Evolutionary conservation across 2,888 invertebrate genomes (phyloP).

Genomic region (Volucella inanis): DNA sequence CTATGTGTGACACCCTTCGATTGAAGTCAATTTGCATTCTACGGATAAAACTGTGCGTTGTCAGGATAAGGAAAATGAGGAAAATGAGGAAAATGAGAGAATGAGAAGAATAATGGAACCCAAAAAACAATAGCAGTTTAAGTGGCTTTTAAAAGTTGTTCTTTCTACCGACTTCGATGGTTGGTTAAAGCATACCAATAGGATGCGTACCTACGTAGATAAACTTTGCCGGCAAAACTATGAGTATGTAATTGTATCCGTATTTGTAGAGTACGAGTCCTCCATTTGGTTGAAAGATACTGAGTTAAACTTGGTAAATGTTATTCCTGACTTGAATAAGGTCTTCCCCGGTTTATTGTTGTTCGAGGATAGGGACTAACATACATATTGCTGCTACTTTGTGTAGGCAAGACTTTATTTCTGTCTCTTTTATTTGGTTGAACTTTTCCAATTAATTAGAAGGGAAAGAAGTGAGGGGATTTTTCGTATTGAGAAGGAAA

Average conservation of each 20-base stretch:
- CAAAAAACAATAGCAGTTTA: slow-evolving; percentile 21
- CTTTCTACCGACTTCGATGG: not conserved
- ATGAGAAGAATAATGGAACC: not conserved
- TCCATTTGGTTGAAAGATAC: too few relatives aligned
- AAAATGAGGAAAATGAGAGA: not conserved
- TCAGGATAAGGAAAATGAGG: not conserved
- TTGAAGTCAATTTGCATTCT: slow-evolving; percentile 27
- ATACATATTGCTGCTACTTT: not conserved
- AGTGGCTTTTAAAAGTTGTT: slow-evolving; percentile 29
- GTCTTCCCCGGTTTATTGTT: not conserved
- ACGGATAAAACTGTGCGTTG: not conserved
- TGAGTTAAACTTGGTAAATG: slow-evolving; percentile 3
- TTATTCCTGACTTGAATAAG: slow-evolving; percentile 24
- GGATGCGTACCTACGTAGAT: slow-evolving; percentile 25
- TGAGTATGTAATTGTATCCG: slow-evolving; percentile 7
- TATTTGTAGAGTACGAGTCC: slow-evolving; percentile 22
- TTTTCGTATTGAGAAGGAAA: not conserved
- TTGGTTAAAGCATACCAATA: slow-evolving; percentile 2
- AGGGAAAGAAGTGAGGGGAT: slow-evolving; percentile 23
- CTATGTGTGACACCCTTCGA: slow-evolving; percentile 4
- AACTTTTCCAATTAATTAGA: slow-evolving; percentile 67
- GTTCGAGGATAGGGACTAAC: not conserved
- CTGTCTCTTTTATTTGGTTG: slow-evolving; percentile 26
- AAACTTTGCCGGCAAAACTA: slow-evolving; percentile 31
- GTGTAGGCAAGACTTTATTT: slow-evolving; percentile 17